Conservation (phyloP, 2,113 vertebrate genomes). For the Scolopax mira region DNA sequence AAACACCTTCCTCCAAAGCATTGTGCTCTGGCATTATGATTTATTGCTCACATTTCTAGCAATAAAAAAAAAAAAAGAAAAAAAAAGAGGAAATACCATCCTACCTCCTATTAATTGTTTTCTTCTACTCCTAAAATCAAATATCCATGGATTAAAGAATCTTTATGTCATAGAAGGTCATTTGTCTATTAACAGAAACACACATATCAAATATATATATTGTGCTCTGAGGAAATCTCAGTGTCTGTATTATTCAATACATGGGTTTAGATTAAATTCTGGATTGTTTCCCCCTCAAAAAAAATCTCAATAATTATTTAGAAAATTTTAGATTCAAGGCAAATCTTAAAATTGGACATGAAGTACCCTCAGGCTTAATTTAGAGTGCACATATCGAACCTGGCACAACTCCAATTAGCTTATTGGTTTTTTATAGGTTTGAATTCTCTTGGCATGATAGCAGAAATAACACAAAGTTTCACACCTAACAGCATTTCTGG, state of each 20-base stretch:
- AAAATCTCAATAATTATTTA: not conserved
- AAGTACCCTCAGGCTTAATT: not conserved
- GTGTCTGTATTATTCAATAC: not conserved
- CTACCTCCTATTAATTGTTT: not conserved
- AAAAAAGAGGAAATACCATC: not conserved
- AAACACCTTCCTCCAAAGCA: not conserved
- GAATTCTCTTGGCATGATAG: not conserved
- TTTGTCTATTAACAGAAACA: not conserved
- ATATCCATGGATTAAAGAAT: not conserved
- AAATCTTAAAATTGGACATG: not conserved
- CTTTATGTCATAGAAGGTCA: not conserved
- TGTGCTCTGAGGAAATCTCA: not conserved
- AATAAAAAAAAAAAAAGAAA: not conserved
- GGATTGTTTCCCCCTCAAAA: not conserved
- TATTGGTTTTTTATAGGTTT: constrained; percentile 18
- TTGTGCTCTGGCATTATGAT: not conserved
- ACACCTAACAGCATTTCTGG: not conserved
- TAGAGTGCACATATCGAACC: not conserved
- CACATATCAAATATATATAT: not conserved
- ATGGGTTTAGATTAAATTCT: not conserved
- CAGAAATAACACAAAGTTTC: not conserved
- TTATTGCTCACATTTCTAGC: not conserved
- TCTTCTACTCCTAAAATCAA: not conserved
- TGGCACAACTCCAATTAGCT: not conserved
- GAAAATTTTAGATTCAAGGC: not conserved